Evolutionary conservation across 2,797 vertebrate genomes (phyloP).

Genomic region (Leuciscus waleckii): DNA sequence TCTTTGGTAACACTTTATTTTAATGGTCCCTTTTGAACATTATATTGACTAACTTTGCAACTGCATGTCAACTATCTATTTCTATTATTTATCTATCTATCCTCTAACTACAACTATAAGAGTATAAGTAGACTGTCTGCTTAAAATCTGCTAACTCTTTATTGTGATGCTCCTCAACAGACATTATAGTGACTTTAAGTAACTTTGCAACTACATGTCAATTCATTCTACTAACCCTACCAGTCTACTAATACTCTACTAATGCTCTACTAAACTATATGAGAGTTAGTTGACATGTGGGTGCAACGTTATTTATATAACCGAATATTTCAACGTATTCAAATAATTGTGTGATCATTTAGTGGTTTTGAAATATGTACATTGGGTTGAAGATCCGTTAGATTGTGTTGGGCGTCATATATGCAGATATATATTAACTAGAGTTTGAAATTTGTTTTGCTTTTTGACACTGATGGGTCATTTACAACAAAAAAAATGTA

Average conservation of each 20-base stretch:
- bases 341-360: neutral
- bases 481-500: neutral
- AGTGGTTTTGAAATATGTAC: neutral
- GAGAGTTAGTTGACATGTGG: neutral
- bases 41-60: too few relatives aligned
- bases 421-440: neutral
- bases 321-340: neutral
- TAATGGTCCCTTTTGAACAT: too few relatives aligned
- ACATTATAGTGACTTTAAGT: neutral
- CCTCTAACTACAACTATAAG: too few relatives aligned
- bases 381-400: neutral
- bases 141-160: too few relatives aligned
- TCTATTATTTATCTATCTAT: too few relatives aligned
- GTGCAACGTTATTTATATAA: neutral
- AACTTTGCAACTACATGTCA: neutral
- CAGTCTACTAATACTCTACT: neutral
- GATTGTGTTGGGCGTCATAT: neutral
- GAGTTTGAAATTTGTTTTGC: too few relatives aligned
- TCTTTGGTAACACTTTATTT: neutral
- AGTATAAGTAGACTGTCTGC: too few relatives aligned
- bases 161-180: neutral
- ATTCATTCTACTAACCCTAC: too few relatives aligned
- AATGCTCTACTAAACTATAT: neutral
- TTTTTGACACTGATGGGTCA: neutral
- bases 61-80: too few relatives aligned